Evolutionary conservation across 2,113 vertebrate genomes (phyloP).

Genomic region (Leucosticte australis): DNA sequence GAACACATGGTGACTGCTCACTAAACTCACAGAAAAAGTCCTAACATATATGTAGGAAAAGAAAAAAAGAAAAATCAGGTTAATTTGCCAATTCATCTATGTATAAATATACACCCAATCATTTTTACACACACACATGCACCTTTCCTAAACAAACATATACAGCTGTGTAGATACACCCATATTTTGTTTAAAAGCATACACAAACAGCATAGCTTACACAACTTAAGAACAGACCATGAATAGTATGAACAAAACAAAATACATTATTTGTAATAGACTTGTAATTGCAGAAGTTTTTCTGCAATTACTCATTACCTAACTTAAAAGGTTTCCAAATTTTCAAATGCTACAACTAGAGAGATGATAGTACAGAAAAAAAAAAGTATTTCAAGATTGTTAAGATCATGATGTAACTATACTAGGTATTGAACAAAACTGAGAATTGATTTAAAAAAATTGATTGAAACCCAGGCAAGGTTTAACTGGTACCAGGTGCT

Average conservation of each 20-base stretch:
- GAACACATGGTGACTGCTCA: slow-evolving; percentile 96
- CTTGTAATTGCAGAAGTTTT: neutral
- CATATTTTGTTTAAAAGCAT: neutral
- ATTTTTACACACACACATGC: neutral
- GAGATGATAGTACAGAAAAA: neutral
- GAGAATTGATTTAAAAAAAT: neutral
- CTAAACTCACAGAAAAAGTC: slow-evolving; percentile 99
- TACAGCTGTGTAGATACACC: neutral
- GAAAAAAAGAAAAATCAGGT: neutral
- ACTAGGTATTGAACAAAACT: neutral
- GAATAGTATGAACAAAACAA: neutral
- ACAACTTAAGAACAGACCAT: neutral
- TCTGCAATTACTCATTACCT: neutral
- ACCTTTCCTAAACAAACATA: neutral
- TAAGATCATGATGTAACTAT: neutral
- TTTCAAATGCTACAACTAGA: neutral
- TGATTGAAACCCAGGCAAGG: neutral
- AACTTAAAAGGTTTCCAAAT: neutral
- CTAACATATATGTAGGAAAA: slow-evolving; percentile 64
- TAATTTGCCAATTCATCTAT: neutral
- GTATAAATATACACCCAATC: neutral
- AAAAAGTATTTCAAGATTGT: neutral
- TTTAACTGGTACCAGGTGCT: neutral
- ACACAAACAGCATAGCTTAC: neutral
- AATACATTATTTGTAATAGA: neutral